Evolutionary conservation across 2,888 invertebrate species (phyloP).

Genomic region (Tipula lateralis): DNA sequence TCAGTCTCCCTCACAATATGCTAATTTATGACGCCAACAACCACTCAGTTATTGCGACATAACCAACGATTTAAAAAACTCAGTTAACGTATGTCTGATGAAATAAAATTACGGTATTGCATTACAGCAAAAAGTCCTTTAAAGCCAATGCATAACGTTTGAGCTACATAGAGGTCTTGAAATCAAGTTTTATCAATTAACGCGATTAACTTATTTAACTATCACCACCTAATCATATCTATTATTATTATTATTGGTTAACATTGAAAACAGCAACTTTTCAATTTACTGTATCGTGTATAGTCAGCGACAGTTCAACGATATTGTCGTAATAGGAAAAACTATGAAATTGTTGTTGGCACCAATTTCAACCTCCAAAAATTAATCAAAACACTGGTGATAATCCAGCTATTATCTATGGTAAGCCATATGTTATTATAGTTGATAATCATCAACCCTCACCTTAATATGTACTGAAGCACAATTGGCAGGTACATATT

Average conservation of each 20-base stretch:
- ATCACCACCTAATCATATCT: background rate
- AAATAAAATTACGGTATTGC: background rate
- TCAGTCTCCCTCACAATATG: background rate
- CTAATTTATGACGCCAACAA: background rate
- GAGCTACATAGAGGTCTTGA: background rate
- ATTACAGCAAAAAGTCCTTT: background rate
- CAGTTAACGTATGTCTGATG: background rate
- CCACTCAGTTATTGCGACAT: background rate
- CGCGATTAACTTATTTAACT: background rate
- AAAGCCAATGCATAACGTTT: background rate
- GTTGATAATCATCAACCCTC: too few species aligned
- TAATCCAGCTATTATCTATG: too few species aligned
- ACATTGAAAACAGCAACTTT: background rate
- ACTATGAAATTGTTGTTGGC: background rate
- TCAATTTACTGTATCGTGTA: background rate
- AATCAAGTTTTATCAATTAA: background rate
- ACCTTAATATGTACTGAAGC: conserved; percentile 14
- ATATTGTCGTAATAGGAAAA: background rate
- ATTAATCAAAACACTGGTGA: background rate
- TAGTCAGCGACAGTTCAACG: background rate
- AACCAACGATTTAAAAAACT: background rate
- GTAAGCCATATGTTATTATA: too few species aligned
- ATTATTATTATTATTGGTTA: background rate
- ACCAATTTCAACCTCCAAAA: background rate
- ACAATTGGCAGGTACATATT: background rate